Base-by-base conservation (phyloP, 2,113 vertebrate genomes). In the Daubentonia madagascariensis region DNA sequence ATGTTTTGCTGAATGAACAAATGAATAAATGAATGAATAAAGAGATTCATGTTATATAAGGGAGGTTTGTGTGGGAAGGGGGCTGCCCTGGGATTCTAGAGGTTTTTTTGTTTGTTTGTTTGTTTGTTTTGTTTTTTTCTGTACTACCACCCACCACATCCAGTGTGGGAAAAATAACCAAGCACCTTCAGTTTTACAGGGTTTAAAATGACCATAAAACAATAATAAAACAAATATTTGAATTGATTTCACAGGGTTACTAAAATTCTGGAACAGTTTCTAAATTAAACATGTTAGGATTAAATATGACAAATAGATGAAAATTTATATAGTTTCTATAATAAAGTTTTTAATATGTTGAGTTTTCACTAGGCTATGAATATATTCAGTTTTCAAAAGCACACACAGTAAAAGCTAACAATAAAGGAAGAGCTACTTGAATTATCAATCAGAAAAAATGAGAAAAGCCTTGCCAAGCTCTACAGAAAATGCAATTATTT, bases 201-300 rank as follows among this genome's bases (percentile, higher is more conserved):
- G 18, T 32, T 65, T 52, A 76, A 70, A 94, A 93, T 70, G 37
- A 17, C 8, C 72, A 92, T 57, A 61, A 84, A 91, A 84, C 1
- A 73, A 86, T 2, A 73, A 40, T 59, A 45, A n/a, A 92, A 72
- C 16, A 35, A 94, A 97, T 43, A 5, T 61, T 63, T 54, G 59
- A 72, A 89, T 79, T 94, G 37, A 97, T 89, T 93, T 94, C 85
- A 73, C 12, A 68, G 23, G 12, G 37, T 81, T 85, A 18, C 25
- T 85, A 88, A 91, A 84, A 89, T 52, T 92, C 57, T 70, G 32
- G 91, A 94, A 73, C 12, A 25, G 20, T 61, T 89, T 95, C 52
- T 86, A 94, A 86, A 73, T 87, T 92, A 85, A 93, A 97, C 6
- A 80, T 70, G 32, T 83, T 94, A 95, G 61, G 68, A 85, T 86